Base-by-base conservation (phyloP, 2,888 invertebrate genomes). In the Noctua janthina region DNA sequence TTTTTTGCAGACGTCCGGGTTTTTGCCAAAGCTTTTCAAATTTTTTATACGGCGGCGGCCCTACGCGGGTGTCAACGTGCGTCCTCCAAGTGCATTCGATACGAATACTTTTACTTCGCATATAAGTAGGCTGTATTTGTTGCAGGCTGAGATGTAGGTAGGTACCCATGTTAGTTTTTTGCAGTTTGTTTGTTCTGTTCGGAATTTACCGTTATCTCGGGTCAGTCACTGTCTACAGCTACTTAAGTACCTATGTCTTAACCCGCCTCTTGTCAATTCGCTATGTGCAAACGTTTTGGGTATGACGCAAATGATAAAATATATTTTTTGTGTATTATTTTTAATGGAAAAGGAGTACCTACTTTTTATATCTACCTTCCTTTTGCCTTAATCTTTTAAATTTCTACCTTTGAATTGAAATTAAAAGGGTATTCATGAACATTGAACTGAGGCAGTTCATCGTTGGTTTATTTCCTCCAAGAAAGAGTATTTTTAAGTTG, bases 61-160 rank as follows among this genome's bases (percentile, higher is more conserved):
- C 68, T 68, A 17, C 8, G 8, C 69, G 67, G 56, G 54, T 74
- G 84, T 87, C 84, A 66, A 67, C 72, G 80, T 62, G 74, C 75
- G 78, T 86, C 86, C 77, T 69, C 68, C 67, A 35, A 51, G 73
- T 77, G 81, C 85, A 72, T 70, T 68, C 82, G 75, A 82, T 62
- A 46, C 69, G 76, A 78, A 85, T 81, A 76, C 82, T 82, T 86
- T 88, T 88, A 88, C 82, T 78, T 69, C 69, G 74, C 46, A 56
- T 73, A 74, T 66, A 64, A 29, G 70, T 29, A 69, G 23, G 23
- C 39, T 54, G 29, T 69, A 39, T 78, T 75, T 76, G 10, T 66
- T 62, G 66, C 43, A 8, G 29, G 10, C 35, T 17, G 17, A 39
- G 23, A 39, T 51, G 62, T 49, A 11, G 29, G 54, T 73, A 15